These are phyloP conservation scores for Choristoneura fumiferana DNA, from an alignment of 1,140 invertebrate genomes.

Conservation along the genomic window DNA sequence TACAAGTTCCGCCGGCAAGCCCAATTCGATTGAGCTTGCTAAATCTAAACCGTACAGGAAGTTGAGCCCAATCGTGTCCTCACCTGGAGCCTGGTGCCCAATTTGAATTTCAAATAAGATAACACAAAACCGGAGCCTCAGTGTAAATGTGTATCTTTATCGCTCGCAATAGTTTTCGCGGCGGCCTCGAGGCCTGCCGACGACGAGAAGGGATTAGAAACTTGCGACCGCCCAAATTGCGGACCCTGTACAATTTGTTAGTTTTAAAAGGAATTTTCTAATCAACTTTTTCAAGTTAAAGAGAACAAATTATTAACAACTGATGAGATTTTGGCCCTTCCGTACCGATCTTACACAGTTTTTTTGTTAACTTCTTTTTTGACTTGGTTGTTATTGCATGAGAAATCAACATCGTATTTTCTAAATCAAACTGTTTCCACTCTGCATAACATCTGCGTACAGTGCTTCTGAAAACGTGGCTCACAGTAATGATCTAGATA, in stretches of 20 bases:
- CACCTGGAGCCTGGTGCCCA: constrained; percentile 58
- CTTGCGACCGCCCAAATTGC: not conserved
- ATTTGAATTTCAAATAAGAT: constrained; percentile 73
- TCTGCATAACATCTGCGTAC: constrained; percentile 1
- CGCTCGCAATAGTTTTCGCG: constrained; percentile 43
- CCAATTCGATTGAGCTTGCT: constrained; percentile 58
- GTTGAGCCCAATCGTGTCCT: constrained; percentile 56
- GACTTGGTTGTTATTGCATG: too few species aligned
- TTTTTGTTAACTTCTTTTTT: too few species aligned
- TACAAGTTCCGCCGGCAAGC: constrained; percentile 42
- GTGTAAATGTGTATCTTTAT: constrained; percentile 50
- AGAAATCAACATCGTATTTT: too few species aligned
- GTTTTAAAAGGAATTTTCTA: too few species aligned
- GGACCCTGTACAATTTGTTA: not conserved
- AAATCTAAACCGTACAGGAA: constrained; percentile 63
- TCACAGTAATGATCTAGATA: constrained; percentile 54
- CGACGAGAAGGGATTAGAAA: constrained; percentile 1
- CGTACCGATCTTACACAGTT: too few species aligned
- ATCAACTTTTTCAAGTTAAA: too few species aligned
- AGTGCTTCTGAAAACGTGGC: constrained; percentile 3
- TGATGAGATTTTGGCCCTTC: too few species aligned
- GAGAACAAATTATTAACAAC: too few species aligned
- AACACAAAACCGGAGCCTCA: constrained; percentile 53
- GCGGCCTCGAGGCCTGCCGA: not conserved
- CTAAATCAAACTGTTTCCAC: not conserved